Evolutionary conservation across 2,797 vertebrate species (phyloP), one percentile per base, ranked within the genome.

Genomic region (Galaxias olidus): DNA sequence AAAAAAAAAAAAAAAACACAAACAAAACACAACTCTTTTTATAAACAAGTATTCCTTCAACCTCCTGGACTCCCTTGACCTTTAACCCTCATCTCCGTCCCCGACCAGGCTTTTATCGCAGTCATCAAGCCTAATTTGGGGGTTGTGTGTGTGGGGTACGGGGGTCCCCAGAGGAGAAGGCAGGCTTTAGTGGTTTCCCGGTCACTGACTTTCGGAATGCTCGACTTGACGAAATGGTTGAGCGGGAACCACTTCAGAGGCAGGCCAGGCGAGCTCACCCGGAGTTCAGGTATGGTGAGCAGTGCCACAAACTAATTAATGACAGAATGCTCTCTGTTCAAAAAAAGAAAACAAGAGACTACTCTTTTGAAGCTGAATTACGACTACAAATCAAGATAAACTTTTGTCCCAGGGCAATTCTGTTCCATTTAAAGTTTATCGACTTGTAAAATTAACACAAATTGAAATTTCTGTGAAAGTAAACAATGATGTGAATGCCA

Each of bases 141-240:
- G 65, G 75, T 69, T 64, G 44, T 65, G 19, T 46, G 74, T 73
- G 77, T 79, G 78, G 76, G 76, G 72, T 61, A 59, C 68, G 59
- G 45, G 44, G 73, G 78, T 80, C 81, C 77, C 52, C 74, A 68
- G 59, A 80, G 79, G 72, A 72, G 68, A 71, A 75, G 54, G 79
- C 65, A 30, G 73, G 74, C 18, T 0, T n/a, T 51, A 81, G 82
- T 18, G 87, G 84, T 87, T 89, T 88, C 81, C 80, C 76, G 76
- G 70, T 85, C 81, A 65, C 60, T 68, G 77, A 71, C 57, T 80
- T 78, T 64, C 70, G 75, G 81, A 86, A 88, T 85, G 84, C 74
- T 82, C 75, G 71, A 83, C 76, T 82, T 85, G 83, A 85, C 77
- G 76, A 74, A 80, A 73, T 12, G 41, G 69, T 76, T 84, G 66